phyloP scores from a whole-genome alignment of 2,113 vertebrate genomes.

The Setophaga coronata region DNA sequence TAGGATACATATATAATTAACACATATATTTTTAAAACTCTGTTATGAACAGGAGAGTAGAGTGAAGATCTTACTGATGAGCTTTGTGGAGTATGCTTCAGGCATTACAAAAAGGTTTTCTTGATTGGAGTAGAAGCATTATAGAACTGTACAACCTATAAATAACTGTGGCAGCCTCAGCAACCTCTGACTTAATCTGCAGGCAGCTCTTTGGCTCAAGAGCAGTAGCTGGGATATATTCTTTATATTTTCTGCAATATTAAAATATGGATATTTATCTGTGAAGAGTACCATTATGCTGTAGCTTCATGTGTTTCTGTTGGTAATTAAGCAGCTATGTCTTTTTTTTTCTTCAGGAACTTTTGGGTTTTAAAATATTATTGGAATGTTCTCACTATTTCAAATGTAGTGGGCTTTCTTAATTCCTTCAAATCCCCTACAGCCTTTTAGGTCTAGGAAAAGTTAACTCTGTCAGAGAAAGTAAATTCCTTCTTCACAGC shows the following conservation, averaged over 20 bases:
- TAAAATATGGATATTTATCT: background rate
- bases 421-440: background rate
- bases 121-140: background rate
- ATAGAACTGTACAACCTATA: background rate
- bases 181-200: background rate
- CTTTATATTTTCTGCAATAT: background rate
- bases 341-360: background rate
- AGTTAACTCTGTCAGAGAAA: background rate
- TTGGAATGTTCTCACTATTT: background rate
- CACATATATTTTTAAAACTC: background rate
- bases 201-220: background rate
- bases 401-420: background rate
- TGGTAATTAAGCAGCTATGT: background rate
- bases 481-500: background rate
- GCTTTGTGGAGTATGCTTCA: background rate
- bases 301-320: background rate
- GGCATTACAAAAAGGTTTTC: background rate
- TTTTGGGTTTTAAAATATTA: background rate
- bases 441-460: background rate
- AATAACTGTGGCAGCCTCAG: background rate
- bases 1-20: background rate
- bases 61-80: background rate
- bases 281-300: background rate
- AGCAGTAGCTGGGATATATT: background rate
- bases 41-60: background rate